Conservation (phyloP, 2,797 vertebrate species). For the Carcharodon carcharias region DNA sequence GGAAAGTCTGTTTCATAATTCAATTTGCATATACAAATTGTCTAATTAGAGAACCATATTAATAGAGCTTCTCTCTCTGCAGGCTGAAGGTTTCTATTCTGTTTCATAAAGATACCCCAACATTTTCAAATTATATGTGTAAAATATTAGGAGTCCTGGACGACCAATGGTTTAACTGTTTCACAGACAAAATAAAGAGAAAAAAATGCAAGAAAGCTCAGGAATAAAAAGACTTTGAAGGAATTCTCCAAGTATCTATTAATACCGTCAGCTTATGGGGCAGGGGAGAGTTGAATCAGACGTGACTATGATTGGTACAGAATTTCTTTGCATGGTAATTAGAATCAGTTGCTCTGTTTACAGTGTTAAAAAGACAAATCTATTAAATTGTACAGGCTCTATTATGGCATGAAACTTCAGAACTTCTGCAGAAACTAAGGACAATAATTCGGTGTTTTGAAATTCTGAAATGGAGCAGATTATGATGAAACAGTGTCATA, state of each 20-base stretch:
- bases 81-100: neutral
- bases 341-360: neutral
- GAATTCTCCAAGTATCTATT: neutral
- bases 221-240: neutral
- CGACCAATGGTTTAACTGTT: neutral
- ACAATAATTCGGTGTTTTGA: neutral
- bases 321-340: neutral
- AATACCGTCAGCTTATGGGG: neutral
- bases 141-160: neutral
- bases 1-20: neutral
- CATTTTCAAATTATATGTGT: neutral
- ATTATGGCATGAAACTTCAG: neutral
- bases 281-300: neutral
- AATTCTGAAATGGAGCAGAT: neutral
- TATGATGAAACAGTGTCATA: neutral
- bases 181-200: neutral
- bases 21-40: neutral
- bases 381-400: neutral
- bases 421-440: neutral
- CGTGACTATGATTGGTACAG: neutral
- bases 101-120: neutral
- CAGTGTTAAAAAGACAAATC: neutral
- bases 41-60: neutral
- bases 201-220: neutral
- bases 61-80: neutral